Conservation (phyloP, 2,888 invertebrate species). For the Mythimna loreyi region DNA sequence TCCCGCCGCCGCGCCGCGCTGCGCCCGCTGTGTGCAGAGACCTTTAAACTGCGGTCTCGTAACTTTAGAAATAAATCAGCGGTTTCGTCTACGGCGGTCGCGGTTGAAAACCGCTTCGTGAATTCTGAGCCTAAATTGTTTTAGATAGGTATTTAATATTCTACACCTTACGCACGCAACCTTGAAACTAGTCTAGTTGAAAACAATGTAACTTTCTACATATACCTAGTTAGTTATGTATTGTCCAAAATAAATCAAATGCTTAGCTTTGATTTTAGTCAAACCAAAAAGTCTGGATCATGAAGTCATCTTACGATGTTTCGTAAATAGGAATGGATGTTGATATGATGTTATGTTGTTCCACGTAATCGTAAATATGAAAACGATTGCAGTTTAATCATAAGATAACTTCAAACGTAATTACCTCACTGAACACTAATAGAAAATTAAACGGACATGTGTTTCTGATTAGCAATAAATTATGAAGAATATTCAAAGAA, state of each 20-base stretch:
- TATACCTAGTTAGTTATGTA: too few relatives aligned
- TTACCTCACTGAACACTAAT: conserved; percentile 12
- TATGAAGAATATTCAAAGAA: conserved; percentile 56
- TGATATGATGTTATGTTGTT: neutral
- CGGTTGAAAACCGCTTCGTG: too few relatives aligned
- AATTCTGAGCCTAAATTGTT: too few relatives aligned
- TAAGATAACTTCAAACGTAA: neutral
- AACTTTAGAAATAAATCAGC: too few relatives aligned
- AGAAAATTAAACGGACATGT: conserved; percentile 20
- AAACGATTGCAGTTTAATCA: neutral
- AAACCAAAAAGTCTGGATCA: neutral
- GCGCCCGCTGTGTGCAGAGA: too few relatives aligned
- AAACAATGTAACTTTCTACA: neutral
- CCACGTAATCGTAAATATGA: neutral
- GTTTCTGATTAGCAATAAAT: conserved; percentile 29
- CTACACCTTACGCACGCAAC: neutral
- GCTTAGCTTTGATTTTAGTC: neutral
- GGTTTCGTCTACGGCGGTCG: too few relatives aligned
- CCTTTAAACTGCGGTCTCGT: too few relatives aligned
- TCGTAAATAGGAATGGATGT: neutral
- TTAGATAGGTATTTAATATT: too few relatives aligned
- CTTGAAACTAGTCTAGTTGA: neutral
- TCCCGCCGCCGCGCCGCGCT: too few relatives aligned
- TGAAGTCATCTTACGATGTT: neutral
- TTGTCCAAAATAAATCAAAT: neutral